Percentiles rank a stretch among this genome's conserved stretches.
Conservation (phyloP, 2,797 vertebrate species). For the Acanthiza pusilla region DNA sequence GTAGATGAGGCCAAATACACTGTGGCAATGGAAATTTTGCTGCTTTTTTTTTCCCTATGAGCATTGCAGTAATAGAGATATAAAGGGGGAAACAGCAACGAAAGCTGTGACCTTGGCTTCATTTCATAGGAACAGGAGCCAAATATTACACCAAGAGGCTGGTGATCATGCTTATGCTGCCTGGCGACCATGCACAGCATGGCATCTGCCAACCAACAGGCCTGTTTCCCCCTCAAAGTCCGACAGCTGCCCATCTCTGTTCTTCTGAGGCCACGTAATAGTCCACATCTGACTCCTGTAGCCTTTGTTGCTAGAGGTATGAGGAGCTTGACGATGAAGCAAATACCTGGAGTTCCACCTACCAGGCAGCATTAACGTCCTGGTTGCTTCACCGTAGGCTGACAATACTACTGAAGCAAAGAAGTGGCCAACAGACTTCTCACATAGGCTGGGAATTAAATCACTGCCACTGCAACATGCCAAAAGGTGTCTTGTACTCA, state of each 20-base stretch:
- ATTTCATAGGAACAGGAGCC: background rate
- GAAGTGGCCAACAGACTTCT: background rate
- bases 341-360: background rate
- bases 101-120: background rate
- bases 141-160: background rate
- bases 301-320: background rate
- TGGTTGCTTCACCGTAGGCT: rapidly evolving
- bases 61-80: background rate
- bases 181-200: background rate
- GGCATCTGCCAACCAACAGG: background rate
- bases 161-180: background rate
- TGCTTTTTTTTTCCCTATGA: rapidly evolving
- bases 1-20: background rate
- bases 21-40: background rate
- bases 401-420: background rate
- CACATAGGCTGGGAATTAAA: background rate
- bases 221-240: background rate
- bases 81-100: background rate
- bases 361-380: background rate
- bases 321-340: background rate
- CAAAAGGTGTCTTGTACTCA: background rate
- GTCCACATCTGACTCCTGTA: background rate
- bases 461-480: background rate
- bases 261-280: background rate
- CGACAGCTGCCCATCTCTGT: background rate